Percentiles rank a stretch among this genome's conserved stretches.
Conservation (phyloP, 2,888 invertebrate genomes). For the Andrena bucephala region DNA sequence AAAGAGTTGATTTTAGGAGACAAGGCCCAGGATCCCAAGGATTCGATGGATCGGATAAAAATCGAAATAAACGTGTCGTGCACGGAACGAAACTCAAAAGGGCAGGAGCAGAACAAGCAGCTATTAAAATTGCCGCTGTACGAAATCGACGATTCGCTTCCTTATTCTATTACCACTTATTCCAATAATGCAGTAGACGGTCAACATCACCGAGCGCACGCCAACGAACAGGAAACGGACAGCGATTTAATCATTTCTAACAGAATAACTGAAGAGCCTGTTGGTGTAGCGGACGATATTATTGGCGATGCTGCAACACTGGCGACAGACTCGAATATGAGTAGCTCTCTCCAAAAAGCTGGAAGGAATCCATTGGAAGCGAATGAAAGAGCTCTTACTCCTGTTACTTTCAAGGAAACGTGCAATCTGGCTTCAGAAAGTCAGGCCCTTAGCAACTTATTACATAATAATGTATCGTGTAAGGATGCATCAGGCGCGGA, state of each 20-base stretch:
- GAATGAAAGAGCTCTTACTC: slow-evolving; percentile 6
- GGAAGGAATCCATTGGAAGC: slow-evolving; percentile 19
- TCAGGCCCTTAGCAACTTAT: slow-evolving; percentile 25
- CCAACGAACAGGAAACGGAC: slow-evolving; percentile 19
- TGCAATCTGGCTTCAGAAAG: slow-evolving; percentile 16
- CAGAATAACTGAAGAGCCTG: slow-evolving; percentile 7
- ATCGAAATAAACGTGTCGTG: slow-evolving; percentile 83
- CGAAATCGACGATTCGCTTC: slow-evolving; percentile 17
- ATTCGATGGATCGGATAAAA: slow-evolving; percentile 78
- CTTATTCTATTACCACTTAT: background rate
- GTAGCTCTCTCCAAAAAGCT: background rate
- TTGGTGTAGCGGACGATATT: background rate
- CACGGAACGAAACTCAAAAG: slow-evolving; percentile 72
- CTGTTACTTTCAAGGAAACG: slow-evolving; percentile 19
- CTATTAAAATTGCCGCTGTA: slow-evolving; percentile 42
- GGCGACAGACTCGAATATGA: background rate
- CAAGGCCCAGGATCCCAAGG: slow-evolving; percentile 58
- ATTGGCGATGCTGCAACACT: background rate
- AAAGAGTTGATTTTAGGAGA: slow-evolving; percentile 62
- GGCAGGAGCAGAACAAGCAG: slow-evolving; percentile 42
- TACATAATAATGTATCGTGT: background rate
- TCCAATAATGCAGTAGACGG: slow-evolving; percentile 23
- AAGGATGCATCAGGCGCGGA: slow-evolving; percentile 22
- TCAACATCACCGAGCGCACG: slow-evolving; percentile 26
- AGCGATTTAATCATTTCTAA: background rate